phyloP scores from a whole-genome alignment of 2,797 vertebrate species.

The Mormyrops boulengeri region DNA sequence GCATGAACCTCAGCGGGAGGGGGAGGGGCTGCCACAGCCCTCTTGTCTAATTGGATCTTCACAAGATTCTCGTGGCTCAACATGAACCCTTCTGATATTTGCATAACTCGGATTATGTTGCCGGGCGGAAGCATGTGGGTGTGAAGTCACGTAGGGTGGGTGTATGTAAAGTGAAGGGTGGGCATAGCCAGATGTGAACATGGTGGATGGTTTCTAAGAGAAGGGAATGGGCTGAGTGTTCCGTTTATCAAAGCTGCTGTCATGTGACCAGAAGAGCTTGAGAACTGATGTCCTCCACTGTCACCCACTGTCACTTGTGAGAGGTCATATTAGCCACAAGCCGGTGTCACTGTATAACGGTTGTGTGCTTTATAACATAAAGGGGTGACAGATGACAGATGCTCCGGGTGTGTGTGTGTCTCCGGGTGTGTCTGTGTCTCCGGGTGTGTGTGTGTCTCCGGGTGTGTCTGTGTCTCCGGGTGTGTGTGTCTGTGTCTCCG shows the following conservation, averaged over 20 bases:
- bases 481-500: too few species aligned
- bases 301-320: neutral
- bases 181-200: neutral
- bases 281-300: neutral
- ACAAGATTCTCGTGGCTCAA: neutral
- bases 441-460: too few species aligned
- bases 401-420: neutral
- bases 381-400: neutral
- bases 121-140: neutral
- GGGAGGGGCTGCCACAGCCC: neutral
- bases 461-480: too few species aligned
- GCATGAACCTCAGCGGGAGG: neutral
- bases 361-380: neutral
- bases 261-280: neutral
- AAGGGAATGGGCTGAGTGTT: neutral
- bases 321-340: neutral
- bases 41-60: neutral
- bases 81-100: neutral
- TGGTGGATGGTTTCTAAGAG: neutral
- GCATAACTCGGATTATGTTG: neutral
- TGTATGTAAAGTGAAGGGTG: neutral
- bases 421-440: neutral
- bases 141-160: neutral
- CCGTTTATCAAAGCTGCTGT: neutral
- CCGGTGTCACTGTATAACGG: neutral